Conservation (phyloP, 1,140 invertebrate genomes). For the Dinoponera quadriceps region DNA sequence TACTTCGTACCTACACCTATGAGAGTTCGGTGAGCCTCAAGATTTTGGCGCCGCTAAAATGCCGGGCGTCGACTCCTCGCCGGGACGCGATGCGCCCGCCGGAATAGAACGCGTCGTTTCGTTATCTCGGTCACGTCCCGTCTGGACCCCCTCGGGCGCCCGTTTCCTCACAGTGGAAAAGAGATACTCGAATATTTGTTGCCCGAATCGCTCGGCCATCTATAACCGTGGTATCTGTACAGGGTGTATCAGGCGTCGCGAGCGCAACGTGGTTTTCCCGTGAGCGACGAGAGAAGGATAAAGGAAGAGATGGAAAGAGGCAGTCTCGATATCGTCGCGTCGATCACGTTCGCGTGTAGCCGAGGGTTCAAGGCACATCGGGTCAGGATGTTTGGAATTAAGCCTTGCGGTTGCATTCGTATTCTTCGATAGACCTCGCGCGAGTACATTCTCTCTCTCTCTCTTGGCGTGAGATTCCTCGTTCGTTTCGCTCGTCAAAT, state of each 20-base stretch:
- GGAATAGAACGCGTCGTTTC: conserved; percentile 62
- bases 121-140: conserved; percentile 73
- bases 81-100: not conserved
- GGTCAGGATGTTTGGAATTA: not conserved
- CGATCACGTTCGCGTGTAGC: too few relatives aligned
- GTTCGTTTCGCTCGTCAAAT: too few relatives aligned
- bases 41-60: conserved; percentile 66
- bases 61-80: conserved; percentile 45
- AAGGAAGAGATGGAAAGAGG: not conserved
- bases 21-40: conserved; percentile 2
- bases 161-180: conserved; percentile 66
- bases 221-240: conserved; percentile 68
- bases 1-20: not conserved
- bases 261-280: conserved; percentile 5
- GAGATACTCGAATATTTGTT: conserved; percentile 75
- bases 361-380: too few relatives aligned
- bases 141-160: conserved; percentile 65
- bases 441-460: too few relatives aligned
- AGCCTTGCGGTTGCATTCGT: not conserved
- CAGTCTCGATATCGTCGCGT: not conserved
- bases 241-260: conserved; percentile 32
- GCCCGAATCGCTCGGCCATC: conserved; percentile 61
- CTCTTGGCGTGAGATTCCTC: too few relatives aligned
- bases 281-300: not conserved
- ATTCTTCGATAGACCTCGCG: not conserved